Base-by-base conservation (phyloP, 2,888 invertebrate genomes). In the Hololepta plana region DNA sequence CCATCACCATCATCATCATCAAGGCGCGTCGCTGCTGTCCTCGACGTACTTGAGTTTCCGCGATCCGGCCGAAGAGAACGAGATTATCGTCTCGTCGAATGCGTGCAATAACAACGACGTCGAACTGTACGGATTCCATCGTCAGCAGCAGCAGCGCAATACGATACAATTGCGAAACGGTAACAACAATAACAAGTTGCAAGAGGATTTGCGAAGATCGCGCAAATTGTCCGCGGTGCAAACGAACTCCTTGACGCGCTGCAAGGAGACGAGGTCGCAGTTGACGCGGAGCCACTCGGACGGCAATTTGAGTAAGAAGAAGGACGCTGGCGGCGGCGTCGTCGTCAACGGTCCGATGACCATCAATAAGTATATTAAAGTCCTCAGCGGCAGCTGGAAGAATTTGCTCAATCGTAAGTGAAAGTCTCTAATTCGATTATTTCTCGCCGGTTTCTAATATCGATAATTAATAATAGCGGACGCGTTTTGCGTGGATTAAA, bases 301-400 rank as follows among this genome's bases (percentile, higher is more conserved):
- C 44, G 73, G 75, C 5, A 74, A 76, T 47, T 59, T 77, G 43
- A 45, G 49, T 36, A 46, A 47, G 39, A 43, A 39, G 33, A 44
- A 42, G 12, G 27, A 31, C 14, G 35, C 37, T 20, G 35, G 34
- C 29, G 30, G 33, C 16, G 35, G 38, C 12, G 35, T 34, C 29
- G 30, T 34, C 16, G 35, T 39, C 12, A 32, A 45, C 41, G 41
- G 53, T 9, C 51, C 57, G 17, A 60, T 61, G 30, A 50, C 51
- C 35, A 51, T 56, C 45, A 71, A 72, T 52, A 72, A 72, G 51
- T 77, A 74, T 51, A 70, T 76, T 37, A 69, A 69, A 41, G 74
- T 68, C 34, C 65, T 77, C 41, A 75, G 74, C 46, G 76, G 76
- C 38, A 75, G 75, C 57, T 77, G 77, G 77, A 75, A 70, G 57